phyloP scores from a whole-genome alignment of 2,888 invertebrate genomes.

The Eledona agricola region DNA sequence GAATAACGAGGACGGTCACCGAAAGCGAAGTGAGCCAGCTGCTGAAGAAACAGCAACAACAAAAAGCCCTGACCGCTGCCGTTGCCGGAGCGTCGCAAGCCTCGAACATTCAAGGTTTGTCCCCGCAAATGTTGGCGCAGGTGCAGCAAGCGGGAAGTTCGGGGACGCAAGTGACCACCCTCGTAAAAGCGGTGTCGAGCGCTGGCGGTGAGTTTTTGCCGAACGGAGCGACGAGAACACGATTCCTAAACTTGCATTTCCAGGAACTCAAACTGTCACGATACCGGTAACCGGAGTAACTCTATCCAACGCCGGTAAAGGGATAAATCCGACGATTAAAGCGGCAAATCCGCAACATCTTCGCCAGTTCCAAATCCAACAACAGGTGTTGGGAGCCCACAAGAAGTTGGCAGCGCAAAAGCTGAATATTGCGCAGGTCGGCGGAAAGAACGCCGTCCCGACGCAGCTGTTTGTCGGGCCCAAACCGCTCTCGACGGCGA shows the following conservation, averaged over 20 bases:
- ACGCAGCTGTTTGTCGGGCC: conserved; percentile 77
- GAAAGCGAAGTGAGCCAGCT: conserved; percentile 67
- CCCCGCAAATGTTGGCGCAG: conserved; percentile 58
- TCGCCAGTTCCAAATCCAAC: conserved; percentile 71
- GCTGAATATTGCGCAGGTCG: conserved; percentile 67
- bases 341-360: conserved; percentile 72
- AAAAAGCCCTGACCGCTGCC: conserved; percentile 53
- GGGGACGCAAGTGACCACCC: conserved; percentile 68
- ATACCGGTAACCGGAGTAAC: conserved; percentile 66
- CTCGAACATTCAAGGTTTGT: conserved; percentile 56
- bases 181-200: conserved; percentile 70
- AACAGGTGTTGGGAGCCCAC: conserved; percentile 66
- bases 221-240: no score
- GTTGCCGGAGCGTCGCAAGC: conserved; percentile 51
- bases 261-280: conserved; percentile 63
- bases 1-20: conserved; percentile 61
- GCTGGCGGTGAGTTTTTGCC: conserved; percentile 57
- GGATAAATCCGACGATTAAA: conserved; percentile 60
- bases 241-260: no score
- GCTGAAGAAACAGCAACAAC: conserved; percentile 62
- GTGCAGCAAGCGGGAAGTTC: conserved; percentile 66
- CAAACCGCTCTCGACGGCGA: conserved; percentile 69
- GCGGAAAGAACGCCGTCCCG: conserved; percentile 65
- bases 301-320: conserved; percentile 59
- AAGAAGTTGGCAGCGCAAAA: conserved; percentile 68